Conservation (phyloP, 1,140 invertebrate genomes). For the Thalassaphorura encarpata region DNA sequence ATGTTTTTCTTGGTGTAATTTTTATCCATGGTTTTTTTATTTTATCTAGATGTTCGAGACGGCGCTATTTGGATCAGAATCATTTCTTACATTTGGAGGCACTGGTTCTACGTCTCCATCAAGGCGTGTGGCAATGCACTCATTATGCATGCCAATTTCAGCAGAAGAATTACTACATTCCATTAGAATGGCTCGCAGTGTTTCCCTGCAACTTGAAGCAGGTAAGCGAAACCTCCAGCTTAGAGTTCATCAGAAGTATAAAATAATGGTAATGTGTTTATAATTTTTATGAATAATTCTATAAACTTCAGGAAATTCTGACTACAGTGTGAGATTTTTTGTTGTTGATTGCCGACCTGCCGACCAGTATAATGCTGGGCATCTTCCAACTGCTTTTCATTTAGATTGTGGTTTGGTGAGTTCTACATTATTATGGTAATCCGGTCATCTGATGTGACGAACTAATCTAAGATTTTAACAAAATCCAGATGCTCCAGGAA, state of each 20-base stretch:
- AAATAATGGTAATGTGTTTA: background rate
- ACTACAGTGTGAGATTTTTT: conserved; percentile 67
- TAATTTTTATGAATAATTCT: background rate
- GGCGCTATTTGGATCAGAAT: conserved; percentile 38
- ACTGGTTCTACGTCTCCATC: conserved; percentile 37
- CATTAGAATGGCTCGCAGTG: conserved; percentile 27
- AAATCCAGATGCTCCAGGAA: conserved; percentile 79
- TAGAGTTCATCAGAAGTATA: background rate
- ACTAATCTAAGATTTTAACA: too few relatives aligned
- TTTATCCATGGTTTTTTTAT: conserved; percentile 3
- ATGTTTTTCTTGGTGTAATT: background rate
- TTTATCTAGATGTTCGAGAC: conserved; percentile 33
- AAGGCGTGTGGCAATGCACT: conserved; percentile 46
- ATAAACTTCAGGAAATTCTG: background rate
- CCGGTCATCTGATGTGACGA: too few relatives aligned
- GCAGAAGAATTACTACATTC: conserved; percentile 62
- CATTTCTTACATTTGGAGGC: conserved; percentile 43
- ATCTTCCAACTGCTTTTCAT: conserved; percentile 94
- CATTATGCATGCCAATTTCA: conserved; percentile 86
- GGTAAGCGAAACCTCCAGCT: conserved; percentile 15
- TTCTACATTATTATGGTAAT: too few relatives aligned
- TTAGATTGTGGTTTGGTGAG: conserved; percentile 83
- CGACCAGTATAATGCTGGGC: conserved; percentile 93
- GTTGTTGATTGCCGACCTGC: conserved; percentile 92
- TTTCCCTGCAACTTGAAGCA: conserved; percentile 20